Evolutionary conservation across 2,797 vertebrate species (phyloP), one percentile per base, ranked within the genome.

Genomic region (Poeciliopsis presidionis): DNA sequence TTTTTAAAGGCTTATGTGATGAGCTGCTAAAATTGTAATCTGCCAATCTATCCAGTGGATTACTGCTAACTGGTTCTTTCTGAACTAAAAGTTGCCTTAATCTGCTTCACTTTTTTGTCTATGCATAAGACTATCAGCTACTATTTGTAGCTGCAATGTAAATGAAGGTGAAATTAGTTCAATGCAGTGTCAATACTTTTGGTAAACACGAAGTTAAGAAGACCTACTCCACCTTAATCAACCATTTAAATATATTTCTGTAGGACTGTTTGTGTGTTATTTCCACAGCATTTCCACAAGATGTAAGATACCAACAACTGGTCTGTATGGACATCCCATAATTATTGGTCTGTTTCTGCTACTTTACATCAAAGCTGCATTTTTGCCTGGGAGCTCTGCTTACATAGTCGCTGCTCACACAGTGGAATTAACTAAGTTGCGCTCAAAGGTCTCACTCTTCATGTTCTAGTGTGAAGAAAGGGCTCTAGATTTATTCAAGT

Each of bases 401-500:
- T 75, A 61, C 51, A 72, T 72, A 76, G 73, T 63, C 51, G 28
- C 78, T 81, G 75, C 81, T 81, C 74, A 70, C 77, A 73, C 75
- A 72, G 65, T 75, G 51, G 79, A 88, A 73, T 84, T 75, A 70
- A 82, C 69, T 81, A 57, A 84, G 73, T 46, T 77, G 77, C 9
- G 79, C 84, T 88, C 70, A 45, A 82, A 85, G 84, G 63, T 74
- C 84, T 88, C 14, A 5, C 70, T 67, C 79, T 85, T 53, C 16
- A 28, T 82, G 82, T 84, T 80, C 82, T 79, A 76, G 78, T 86
- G 84, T 16, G 59, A 81, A 78, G 75, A 71, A 81, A 79, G 75
- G 76, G 79, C 72, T 84, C 22, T 28, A 87, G 83, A 88, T 80
- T 84, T 87, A 90, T 83, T 86, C 89, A 90, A 88, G 93, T 93